phyloP scores from a whole-genome alignment of 2,797 vertebrate species.

The Sebastolobus alascanus region DNA sequence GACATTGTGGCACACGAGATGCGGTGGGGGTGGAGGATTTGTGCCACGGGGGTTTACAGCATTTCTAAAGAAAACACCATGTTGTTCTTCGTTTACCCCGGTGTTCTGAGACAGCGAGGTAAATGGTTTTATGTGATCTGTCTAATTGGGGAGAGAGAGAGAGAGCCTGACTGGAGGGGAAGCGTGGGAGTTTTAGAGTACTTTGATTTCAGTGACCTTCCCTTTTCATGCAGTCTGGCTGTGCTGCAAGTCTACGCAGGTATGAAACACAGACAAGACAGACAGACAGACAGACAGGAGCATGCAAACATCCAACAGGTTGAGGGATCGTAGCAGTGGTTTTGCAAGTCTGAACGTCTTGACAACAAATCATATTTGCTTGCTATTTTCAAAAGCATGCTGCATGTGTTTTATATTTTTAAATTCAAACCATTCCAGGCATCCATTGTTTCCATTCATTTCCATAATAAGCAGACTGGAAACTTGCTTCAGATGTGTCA shows the following conservation, averaged over 20 bases:
- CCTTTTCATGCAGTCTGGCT: conserved; percentile 61
- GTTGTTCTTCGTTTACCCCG: conserved; percentile 53
- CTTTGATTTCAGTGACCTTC: conserved; percentile 73
- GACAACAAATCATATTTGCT: not conserved
- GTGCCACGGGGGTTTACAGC: conserved; percentile 67
- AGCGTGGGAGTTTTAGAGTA: conserved; percentile 64
- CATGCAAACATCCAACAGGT: not conserved
- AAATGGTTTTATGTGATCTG: conserved; percentile 63
- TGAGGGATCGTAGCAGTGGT: not conserved
- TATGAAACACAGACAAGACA: conserved; percentile 27
- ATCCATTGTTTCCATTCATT: not conserved
- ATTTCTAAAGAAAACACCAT: conserved; percentile 54
- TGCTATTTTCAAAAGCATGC: not conserved
- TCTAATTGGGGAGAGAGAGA: conserved; percentile 60
- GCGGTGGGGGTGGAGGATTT: conserved; percentile 63
- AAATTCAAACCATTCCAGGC: not conserved
- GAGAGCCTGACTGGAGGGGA: conserved; percentile 46
- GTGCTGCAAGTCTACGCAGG: conserved; percentile 58
- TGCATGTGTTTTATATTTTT: not conserved
- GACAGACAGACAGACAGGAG: conserved; percentile 11
- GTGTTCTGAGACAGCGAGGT: conserved; percentile 52
- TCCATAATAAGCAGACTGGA: not conserved
- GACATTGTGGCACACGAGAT: conserved; percentile 60
- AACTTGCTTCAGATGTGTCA: not conserved
- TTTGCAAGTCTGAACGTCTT: not conserved